These are phyloP conservation scores for Calosoma granatense DNA, from an alignment of 1,140 invertebrate genomes.

Conservation along the genomic window DNA sequence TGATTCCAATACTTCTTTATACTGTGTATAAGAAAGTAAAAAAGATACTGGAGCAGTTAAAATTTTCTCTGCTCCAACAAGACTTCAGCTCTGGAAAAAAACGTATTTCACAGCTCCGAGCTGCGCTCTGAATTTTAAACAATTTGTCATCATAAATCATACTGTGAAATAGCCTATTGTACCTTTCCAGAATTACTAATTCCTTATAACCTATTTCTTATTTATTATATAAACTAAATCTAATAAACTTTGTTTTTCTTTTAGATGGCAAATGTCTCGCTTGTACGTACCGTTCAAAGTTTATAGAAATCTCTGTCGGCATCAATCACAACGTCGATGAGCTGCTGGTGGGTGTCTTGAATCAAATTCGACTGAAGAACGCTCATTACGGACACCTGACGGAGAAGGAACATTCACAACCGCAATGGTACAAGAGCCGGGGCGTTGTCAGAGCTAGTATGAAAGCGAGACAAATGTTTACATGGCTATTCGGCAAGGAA, in stretches of 20 bases:
- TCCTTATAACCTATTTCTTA: too few relatives aligned
- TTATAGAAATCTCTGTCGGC: slow-evolving; percentile 80
- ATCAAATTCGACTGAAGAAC: slow-evolving; percentile 69
- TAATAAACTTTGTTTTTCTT: slow-evolving; percentile 27
- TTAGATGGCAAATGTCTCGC: slow-evolving; percentile 79
- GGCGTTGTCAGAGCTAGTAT: slow-evolving; percentile 73
- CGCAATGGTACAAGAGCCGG: slow-evolving; percentile 73
- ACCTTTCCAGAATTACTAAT: too few relatives aligned
- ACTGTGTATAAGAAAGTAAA: too few relatives aligned
- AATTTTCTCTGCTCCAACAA: too few relatives aligned
- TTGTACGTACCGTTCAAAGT: slow-evolving; percentile 75
- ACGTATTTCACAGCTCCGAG: too few relatives aligned
- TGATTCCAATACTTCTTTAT: too few relatives aligned
- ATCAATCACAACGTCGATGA: slow-evolving; percentile 88
- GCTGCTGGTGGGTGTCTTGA: slow-evolving; percentile 67
- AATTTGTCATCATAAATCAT: too few relatives aligned
- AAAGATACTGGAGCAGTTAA: too few relatives aligned
- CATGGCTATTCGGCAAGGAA: slow-evolving; percentile 81
- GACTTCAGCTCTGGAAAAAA: too few relatives aligned
- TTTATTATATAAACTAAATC: too few relatives aligned
- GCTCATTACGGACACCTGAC: slow-evolving; percentile 44
- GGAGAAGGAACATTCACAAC: slow-evolving; percentile 41
- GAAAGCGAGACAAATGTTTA: slow-evolving; percentile 81
- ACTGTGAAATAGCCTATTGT: too few relatives aligned
- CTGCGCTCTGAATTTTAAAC: too few relatives aligned